Evolutionary conservation across 2,888 invertebrate genomes (phyloP).

Genomic region (Drosophila hamatofila): DNA sequence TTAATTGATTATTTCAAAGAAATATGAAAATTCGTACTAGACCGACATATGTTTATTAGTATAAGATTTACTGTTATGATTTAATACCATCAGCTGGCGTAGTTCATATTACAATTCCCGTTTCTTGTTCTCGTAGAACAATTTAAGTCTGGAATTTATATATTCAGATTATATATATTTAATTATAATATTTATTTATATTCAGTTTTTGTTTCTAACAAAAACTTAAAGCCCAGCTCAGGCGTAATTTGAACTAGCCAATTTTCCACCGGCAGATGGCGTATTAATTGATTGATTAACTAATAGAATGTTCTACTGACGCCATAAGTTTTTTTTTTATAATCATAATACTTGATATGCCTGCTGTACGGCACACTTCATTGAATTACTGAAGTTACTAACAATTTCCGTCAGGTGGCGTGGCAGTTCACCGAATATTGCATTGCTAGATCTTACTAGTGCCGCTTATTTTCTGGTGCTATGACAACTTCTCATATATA

Average conservation of each 20-base stretch:
- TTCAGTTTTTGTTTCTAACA: neutral
- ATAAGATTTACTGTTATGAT: neutral
- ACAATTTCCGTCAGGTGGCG: neutral
- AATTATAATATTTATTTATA: neutral
- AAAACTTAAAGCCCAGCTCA: no score
- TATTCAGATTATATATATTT: neutral
- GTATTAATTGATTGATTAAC: neutral
- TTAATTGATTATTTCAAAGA: no score
- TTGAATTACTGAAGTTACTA: neutral
- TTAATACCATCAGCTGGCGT: neutral
- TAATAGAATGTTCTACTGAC: neutral
- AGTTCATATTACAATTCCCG: neutral
- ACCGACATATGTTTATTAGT: no score
- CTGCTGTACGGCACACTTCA: no score
- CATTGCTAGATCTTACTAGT: neutral
- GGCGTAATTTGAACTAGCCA: no score
- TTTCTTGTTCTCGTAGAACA: no score
- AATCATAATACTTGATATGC: neutral
- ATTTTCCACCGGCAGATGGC: neutral
- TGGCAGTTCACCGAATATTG: neutral
- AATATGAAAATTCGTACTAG: neutral
- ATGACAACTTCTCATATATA: neutral
- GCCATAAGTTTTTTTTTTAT: neutral
- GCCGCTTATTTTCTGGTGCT: neutral
- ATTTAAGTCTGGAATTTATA: no score